phyloP scores from a whole-genome alignment of 2,113 vertebrate genomes.

The Ariopsis seemanni region DNA sequence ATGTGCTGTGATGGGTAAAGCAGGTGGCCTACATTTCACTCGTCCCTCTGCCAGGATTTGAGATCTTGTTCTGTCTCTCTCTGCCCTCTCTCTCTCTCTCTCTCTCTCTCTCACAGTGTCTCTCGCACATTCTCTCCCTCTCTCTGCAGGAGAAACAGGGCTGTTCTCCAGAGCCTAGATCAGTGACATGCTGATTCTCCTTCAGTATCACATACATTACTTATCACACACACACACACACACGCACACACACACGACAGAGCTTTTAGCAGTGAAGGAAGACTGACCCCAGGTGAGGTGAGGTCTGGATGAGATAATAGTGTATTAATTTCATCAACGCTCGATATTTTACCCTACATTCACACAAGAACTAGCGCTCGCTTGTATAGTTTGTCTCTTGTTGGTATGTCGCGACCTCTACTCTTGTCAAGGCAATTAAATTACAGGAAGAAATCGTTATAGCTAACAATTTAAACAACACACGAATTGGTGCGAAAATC shows the following conservation, averaged over 20 bases:
- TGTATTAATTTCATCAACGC: neutral
- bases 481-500: neutral
- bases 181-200: neutral
- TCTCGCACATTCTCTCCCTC: neutral
- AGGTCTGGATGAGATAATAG: neutral
- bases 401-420: neutral
- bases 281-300: conserved; percentile 17
- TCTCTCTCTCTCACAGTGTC: neutral
- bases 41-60: neutral
- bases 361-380: neutral
- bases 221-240: conserved; percentile 14
- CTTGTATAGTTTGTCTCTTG: neutral
- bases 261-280: neutral
- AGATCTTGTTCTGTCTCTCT: neutral
- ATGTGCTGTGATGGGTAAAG: conserved; percentile 3
- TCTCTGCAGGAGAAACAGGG: neutral
- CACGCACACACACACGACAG: neutral
- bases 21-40: conserved; percentile 22
- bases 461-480: neutral
- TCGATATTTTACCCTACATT: neutral
- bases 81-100: neutral
- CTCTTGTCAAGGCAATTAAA: neutral
- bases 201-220: neutral
- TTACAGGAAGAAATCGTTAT: neutral
- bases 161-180: neutral